Percentiles rank a stretch among this genome's conserved stretches.
Conservation (phyloP, 1,140 invertebrate species). For the Microvelia longipes region DNA sequence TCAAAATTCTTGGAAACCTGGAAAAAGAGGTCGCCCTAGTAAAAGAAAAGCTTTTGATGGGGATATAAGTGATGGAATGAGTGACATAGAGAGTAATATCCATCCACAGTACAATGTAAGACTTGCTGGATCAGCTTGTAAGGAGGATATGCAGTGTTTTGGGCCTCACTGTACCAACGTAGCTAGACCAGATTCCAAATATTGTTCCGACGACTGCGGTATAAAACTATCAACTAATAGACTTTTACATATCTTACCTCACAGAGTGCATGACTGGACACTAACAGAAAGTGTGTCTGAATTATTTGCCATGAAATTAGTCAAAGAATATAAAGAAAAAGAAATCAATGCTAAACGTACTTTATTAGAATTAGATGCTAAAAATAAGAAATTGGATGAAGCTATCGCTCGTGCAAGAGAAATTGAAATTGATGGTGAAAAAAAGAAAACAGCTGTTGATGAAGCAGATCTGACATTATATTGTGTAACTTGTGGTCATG, state of each 20-base stretch:
- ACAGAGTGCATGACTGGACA: constrained; percentile 88
- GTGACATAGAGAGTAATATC: not conserved
- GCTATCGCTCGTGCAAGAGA: constrained; percentile 50
- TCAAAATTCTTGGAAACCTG: not conserved
- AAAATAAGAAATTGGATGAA: constrained; percentile 57
- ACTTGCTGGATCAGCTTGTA: constrained; percentile 1
- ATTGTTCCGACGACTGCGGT: constrained; percentile 88
- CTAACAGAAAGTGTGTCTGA: constrained; percentile 77
- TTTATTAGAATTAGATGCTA: constrained; percentile 58
- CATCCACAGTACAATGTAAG: not conserved
- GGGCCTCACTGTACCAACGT: constrained; percentile 71
- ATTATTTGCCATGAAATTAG: not conserved
- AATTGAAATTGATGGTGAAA: constrained; percentile 36
- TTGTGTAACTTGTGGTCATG: constrained; percentile 92
- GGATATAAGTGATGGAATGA: not conserved
- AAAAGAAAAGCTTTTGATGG: not conserved
- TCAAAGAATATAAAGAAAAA: constrained; percentile 55
- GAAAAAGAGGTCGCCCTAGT: not conserved
- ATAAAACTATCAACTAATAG: constrained; percentile 72
- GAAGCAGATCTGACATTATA: constrained; percentile 80
- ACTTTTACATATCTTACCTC: constrained; percentile 65
- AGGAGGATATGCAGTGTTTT: constrained; percentile 54
- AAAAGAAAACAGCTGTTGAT: constrained; percentile 46
- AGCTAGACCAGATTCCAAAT: constrained; percentile 74
- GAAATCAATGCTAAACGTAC: constrained; percentile 54